A percentile compares a stretch with the other conserved stretches of the same genome.
These are phyloP conservation scores for Pollenia griseotomentosa DNA, from an alignment of 2,888 invertebrate species.

Conservation along the genomic window DNA sequence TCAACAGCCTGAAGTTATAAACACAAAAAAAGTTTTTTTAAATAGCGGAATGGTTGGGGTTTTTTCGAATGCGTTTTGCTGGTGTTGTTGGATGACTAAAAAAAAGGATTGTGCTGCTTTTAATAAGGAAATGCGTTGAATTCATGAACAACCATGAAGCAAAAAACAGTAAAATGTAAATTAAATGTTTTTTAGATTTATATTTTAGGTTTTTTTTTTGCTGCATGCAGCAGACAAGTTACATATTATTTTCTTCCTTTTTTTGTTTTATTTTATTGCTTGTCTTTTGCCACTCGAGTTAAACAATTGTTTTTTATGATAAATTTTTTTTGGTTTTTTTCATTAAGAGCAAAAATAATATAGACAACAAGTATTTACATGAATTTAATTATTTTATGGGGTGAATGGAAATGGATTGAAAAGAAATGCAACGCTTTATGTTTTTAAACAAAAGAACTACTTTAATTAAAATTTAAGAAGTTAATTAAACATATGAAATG, in stretches of 20 bases:
- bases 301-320: slow-evolving; percentile 41
- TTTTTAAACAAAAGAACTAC: no score
- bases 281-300: slow-evolving; percentile 53
- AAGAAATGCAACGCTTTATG: not conserved
- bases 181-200: slow-evolving; percentile 48
- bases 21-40: slow-evolving; percentile 31
- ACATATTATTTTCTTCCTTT: slow-evolving; percentile 19
- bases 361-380: slow-evolving; percentile 19
- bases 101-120: slow-evolving; percentile 42
- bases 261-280: slow-evolving; percentile 7
- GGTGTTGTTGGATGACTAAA: not conserved
- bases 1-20: slow-evolving; percentile 58
- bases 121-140: slow-evolving; percentile 66
- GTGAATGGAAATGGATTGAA: slow-evolving; percentile 22
- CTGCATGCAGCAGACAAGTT: slow-evolving; percentile 53
- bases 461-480: no score
- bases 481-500: no score
- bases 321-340: slow-evolving; percentile 12
- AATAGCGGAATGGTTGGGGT: not conserved
- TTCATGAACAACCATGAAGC: slow-evolving; percentile 32
- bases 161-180: slow-evolving; percentile 53
- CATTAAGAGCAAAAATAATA: not conserved
- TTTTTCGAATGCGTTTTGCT: slow-evolving; percentile 8
- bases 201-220: slow-evolving; percentile 35
- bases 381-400: slow-evolving; percentile 63